These are phyloP conservation scores for Athene noctua DNA, from an alignment of 2,113 vertebrate genomes.

Conservation along the genomic window DNA sequence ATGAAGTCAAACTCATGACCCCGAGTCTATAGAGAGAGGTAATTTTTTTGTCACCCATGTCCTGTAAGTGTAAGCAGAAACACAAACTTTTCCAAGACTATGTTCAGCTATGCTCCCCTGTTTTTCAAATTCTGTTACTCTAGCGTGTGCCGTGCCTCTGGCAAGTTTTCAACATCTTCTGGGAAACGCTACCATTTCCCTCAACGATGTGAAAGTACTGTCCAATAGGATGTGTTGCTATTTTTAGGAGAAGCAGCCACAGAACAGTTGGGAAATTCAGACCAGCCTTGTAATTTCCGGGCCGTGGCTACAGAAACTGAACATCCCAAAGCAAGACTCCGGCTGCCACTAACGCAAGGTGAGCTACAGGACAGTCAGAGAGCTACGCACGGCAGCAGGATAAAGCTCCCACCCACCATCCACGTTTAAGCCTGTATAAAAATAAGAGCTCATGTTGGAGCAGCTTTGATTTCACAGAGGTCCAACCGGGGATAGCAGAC, in stretches of 20 bases:
- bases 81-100: background rate
- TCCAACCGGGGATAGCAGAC: background rate
- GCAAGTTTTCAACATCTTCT: conserved; percentile 11
- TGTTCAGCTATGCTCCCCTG: background rate
- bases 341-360: background rate
- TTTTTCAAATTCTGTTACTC: background rate
- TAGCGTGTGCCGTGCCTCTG: background rate
- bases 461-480: conserved; percentile 5
- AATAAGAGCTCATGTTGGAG: background rate
- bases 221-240: background rate
- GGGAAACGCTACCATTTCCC: background rate
- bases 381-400: fast-evolving
- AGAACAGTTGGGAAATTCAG: background rate
- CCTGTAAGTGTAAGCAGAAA: background rate
- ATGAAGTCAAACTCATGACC: background rate
- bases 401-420: background rate
- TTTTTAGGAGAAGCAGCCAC: background rate
- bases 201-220: background rate
- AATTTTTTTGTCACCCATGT: background rate
- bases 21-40: background rate
- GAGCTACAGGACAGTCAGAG: background rate
- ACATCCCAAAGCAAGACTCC: background rate
- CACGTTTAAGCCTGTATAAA: background rate
- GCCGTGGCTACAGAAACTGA: background rate
- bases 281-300: background rate